phyloP scores from a whole-genome alignment of 2,113 vertebrate species.

The Genyomyrus donnyi region DNA sequence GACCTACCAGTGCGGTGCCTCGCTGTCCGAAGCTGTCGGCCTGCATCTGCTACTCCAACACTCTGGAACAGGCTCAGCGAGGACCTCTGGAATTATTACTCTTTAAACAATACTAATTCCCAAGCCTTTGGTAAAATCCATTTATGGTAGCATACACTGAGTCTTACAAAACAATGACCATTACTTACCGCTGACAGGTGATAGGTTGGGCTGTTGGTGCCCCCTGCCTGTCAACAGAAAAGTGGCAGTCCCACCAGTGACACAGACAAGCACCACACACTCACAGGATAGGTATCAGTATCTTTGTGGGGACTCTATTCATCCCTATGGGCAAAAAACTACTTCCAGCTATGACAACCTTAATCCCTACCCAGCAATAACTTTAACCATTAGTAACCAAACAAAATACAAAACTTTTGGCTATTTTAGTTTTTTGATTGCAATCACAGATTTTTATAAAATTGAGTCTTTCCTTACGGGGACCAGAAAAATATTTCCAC shows the following conservation, averaged over 20 bases:
- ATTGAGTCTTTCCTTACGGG: too few species aligned
- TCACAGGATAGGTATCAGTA: background rate
- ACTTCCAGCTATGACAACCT: background rate
- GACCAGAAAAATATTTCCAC: background rate
- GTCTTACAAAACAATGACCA: background rate
- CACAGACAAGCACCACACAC: background rate
- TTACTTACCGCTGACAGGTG: background rate
- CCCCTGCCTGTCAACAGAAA: background rate
- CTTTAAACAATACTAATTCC: background rate
- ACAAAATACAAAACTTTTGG: background rate
- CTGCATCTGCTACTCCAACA: background rate
- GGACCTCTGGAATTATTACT: background rate
- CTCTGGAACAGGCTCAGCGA: background rate
- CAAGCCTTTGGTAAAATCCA: background rate
- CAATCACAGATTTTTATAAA: background rate
- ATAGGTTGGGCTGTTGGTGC: background rate
- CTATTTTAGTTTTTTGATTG: background rate
- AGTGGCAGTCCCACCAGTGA: background rate
- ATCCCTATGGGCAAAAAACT: background rate
- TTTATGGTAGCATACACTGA: background rate
- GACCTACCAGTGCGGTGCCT: background rate
- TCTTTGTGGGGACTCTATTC: background rate
- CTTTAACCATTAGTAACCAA: background rate
- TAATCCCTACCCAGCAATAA: background rate
- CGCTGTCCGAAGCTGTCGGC: background rate